Evolutionary conservation across 2,888 invertebrate species (phyloP).

Genomic region (Leucania comma): DNA sequence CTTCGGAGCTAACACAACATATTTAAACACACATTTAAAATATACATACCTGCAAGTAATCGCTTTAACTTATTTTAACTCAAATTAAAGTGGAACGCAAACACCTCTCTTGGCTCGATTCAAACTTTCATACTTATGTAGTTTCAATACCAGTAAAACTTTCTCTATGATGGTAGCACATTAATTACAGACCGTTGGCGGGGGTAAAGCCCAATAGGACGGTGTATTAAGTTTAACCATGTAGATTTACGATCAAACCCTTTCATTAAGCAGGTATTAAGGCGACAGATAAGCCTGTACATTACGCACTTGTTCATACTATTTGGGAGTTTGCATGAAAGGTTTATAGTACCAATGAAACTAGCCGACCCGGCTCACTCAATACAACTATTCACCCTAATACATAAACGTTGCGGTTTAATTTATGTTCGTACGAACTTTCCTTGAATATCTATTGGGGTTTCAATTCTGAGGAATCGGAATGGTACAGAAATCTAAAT

Average conservation of each 20-base stretch:
- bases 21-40: conserved; percentile 64
- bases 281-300: conserved; percentile 87
- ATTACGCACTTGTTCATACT: conserved; percentile 87
- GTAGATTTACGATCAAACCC: conserved; percentile 90
- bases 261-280: conserved; percentile 90
- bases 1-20: conserved; percentile 48
- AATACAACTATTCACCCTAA: conserved; percentile 79
- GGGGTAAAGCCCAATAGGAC: conserved; percentile 84
- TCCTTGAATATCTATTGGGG: conserved; percentile 66
- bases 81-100: conserved; percentile 84
- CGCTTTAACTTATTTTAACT: conserved; percentile 83
- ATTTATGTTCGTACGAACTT: conserved; percentile 78
- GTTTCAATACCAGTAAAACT: conserved; percentile 87
- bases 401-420: conserved; percentile 80
- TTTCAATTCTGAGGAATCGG: conserved; percentile 65
- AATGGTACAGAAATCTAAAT: conserved; percentile 56
- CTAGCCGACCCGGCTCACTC: conserved; percentile 78
- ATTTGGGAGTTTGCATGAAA: conserved; percentile 83
- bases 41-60: conserved; percentile 71
- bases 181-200: conserved; percentile 86
- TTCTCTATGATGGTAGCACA: conserved; percentile 86
- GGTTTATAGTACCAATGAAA: conserved; percentile 82
- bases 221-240: conserved; percentile 87
- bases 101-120: conserved; percentile 83
- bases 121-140: conserved; percentile 87